These are phyloP conservation scores for Ceratitis capitata DNA, from an alignment of 1,140 invertebrate genomes.

Conservation along the genomic window DNA sequence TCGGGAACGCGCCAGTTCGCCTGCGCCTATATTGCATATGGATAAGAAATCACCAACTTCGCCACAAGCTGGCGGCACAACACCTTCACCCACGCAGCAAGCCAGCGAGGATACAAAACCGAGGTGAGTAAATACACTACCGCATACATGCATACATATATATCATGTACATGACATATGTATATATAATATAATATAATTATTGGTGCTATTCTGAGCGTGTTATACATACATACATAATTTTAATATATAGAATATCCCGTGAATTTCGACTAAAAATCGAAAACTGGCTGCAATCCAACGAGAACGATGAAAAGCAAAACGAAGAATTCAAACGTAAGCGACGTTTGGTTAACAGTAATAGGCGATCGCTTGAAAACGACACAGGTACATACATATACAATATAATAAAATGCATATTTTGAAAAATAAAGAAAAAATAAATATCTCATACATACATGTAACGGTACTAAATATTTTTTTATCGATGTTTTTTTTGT, in stretches of 20 bases:
- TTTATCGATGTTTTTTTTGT: neutral
- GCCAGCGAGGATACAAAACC: slow-evolving; percentile 68
- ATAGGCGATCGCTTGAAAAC: slow-evolving; percentile 81
- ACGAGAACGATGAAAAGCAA: slow-evolving; percentile 82
- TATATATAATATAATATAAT: too few relatives aligned
- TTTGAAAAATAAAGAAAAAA: neutral
- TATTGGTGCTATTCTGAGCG: slow-evolving; percentile 5
- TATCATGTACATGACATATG: neutral
- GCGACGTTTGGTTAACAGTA: slow-evolving; percentile 72
- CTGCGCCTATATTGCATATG: slow-evolving; percentile 68
- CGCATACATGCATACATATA: neutral
- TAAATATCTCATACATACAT: fast-evolving
- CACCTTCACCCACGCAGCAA: slow-evolving; percentile 45
- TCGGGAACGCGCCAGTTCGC: slow-evolving; percentile 79
- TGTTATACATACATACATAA: neutral
- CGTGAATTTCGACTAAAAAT: slow-evolving; percentile 88
- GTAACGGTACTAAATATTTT: neutral
- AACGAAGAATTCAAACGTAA: slow-evolving; percentile 73
- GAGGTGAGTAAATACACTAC: slow-evolving; percentile 61
- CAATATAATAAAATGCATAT: too few relatives aligned
- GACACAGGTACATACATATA: slow-evolving; percentile 73
- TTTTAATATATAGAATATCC: slow-evolving; percentile 57
- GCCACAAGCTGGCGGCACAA: slow-evolving; percentile 46
- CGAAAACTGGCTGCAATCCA: slow-evolving; percentile 88
- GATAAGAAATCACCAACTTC: slow-evolving; percentile 57